Percentiles rank a stretch among this genome's conserved stretches.
Conservation (phyloP, 2,888 invertebrate genomes). For the Myopa testacea region DNA sequence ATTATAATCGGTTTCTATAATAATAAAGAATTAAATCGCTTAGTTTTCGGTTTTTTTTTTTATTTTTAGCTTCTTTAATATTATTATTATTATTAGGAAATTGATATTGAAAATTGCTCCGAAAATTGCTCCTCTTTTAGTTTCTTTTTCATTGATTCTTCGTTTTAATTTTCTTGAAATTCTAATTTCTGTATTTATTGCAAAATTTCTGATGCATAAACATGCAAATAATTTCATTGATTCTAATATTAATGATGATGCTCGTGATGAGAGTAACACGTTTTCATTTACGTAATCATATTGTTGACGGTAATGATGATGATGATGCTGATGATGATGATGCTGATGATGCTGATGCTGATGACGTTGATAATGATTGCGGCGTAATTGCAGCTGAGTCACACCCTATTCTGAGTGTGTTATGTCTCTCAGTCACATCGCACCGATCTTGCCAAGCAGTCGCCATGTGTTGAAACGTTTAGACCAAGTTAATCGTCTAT, state of each 20-base stretch:
- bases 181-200: too few species aligned
- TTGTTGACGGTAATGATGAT: neutral
- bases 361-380: neutral
- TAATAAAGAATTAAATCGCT: too few species aligned
- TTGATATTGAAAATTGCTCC: too few species aligned
- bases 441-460: conserved; percentile 1
- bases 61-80: too few species aligned
- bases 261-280: neutral
- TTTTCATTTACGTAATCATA: neutral
- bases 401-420: neutral
- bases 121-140: too few species aligned
- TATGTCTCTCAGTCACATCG: neutral
- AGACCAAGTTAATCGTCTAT: conserved; percentile 25
- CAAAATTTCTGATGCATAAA: too few species aligned
- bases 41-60: too few species aligned
- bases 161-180: too few species aligned
- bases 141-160: too few species aligned
- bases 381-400: conserved; percentile 6
- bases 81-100: too few species aligned
- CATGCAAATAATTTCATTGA: too few species aligned
- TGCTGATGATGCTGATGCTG: neutral
- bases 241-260: neutral
- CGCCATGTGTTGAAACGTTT: conserved; percentile 20
- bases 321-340: neutral
- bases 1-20: too few species aligned